Evolutionary conservation across 2,888 invertebrate genomes (phyloP).

Genomic region (Nephrotoma flavescens): DNA sequence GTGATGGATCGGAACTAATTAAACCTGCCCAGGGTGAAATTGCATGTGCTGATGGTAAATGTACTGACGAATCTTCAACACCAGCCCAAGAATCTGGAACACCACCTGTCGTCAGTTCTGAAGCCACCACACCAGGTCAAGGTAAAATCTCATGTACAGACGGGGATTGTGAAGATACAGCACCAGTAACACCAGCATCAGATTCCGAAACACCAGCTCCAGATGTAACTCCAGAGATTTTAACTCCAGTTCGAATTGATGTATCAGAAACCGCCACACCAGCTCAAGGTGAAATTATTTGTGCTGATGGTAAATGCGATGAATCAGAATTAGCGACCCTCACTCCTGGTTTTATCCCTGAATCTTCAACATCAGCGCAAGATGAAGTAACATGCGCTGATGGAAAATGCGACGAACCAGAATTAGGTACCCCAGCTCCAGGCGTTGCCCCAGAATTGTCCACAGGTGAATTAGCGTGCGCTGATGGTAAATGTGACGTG

Average conservation of each 20-base stretch:
- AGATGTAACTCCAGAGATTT: background rate
- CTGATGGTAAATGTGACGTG: background rate
- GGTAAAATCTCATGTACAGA: background rate
- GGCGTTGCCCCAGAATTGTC: background rate
- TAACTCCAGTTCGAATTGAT: background rate
- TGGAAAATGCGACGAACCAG: background rate
- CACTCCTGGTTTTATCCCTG: background rate
- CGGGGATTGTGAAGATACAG: background rate
- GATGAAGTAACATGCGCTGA: background rate
- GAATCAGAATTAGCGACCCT: background rate
- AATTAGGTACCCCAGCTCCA: background rate
- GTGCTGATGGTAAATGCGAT: background rate
- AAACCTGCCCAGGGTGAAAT: background rate
- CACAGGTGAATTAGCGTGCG: background rate
- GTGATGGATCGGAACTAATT: background rate
- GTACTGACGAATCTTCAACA: background rate
- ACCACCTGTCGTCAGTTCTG: background rate
- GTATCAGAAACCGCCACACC: background rate
- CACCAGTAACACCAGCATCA: background rate
- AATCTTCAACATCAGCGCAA: background rate
- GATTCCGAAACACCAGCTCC: background rate
- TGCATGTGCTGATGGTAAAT: background rate
- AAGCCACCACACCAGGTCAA: background rate
- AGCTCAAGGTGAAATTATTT: background rate
- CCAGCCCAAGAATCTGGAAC: background rate